Base-by-base conservation (phyloP, 2,888 invertebrate species). In the Ichneumoninae sp. region DNA sequence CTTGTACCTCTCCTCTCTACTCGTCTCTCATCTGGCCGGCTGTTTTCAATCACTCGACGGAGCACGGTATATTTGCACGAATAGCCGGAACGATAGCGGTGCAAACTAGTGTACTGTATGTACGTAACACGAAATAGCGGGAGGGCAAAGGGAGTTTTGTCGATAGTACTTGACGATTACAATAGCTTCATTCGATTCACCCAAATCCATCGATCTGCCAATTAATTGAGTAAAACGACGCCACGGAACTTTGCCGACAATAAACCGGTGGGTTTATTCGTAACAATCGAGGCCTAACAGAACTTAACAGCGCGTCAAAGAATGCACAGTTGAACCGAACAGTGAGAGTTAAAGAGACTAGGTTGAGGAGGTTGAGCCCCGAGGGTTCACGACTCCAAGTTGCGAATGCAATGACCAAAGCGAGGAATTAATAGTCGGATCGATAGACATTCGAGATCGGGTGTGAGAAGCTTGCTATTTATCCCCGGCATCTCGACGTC, bases 41-140 rank as follows among this genome's bases (percentile, higher is more conserved):
- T 77, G 81, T 68, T 84, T 77, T 77, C 81, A 50, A 84, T 84
- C 81, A 81, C 81, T 75, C 68, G 69, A 50, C 26, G 68, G 52
- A 57, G 30, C 30, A 74, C 60, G 44, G 76, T 83, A 68, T 70
- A n/a, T 81, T 81, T 69, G 76, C 77, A 73, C 40, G 73, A 81
- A 81, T 71, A n/a, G 50, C 50, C n/a, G 7, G n/a, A 26, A 8
- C 69, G 33, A 70, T 70, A 52, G 33, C 69, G 19, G 16, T 26
- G 50, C 50, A 66, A 74, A 44, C 57, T 57, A 54, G 26, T 68
- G 69, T 77, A 57, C 19, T 66, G 54, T 10, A 54, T 22, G 26
- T 26, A 13, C 57, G 30, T 63, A 63, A 30, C n/a, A n/a, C 33
- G 13, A n/a, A 63, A 63, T 63, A 5, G 1, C 33, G 8, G 30